These are phyloP conservation scores for Coenonympha arcania DNA, from an alignment of 2,888 invertebrate genomes.

Conservation along the genomic window DNA sequence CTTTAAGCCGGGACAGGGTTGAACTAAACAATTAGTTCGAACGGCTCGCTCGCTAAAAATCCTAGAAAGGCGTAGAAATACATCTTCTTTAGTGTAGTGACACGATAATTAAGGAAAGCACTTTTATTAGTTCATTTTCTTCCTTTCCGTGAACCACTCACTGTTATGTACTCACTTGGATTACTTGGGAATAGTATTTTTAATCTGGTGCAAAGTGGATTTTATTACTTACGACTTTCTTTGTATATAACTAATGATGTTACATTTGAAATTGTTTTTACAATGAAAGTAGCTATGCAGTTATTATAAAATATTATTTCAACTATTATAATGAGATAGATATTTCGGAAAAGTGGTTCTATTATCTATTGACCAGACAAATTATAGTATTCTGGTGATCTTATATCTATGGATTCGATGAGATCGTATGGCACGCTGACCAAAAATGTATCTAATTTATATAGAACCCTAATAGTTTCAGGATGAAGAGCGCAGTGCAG, in stretches of 20 bases:
- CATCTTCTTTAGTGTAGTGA: slow-evolving; percentile 23
- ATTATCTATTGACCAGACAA: no score
- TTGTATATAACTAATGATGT: background rate
- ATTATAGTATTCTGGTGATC: no score
- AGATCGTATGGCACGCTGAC: no score
- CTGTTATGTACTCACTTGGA: background rate
- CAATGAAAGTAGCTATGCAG: no score
- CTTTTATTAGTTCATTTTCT: slow-evolving; percentile 16
- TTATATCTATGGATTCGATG: no score
- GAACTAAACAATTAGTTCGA: slow-evolving; percentile 25
- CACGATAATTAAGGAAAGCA: slow-evolving; percentile 24
- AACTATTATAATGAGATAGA: no score
- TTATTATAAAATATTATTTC: no score
- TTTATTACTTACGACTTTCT: background rate
- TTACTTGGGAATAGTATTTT: background rate
- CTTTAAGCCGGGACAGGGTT: slow-evolving; percentile 11
- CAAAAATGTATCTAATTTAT: no score
- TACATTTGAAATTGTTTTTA: no score
- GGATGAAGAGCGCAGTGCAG: no score
- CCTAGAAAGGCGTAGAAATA: slow-evolving; percentile 23
- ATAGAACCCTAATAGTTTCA: no score
- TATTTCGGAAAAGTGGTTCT: no score
- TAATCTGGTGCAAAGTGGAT: background rate
- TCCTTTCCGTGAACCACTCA: background rate
- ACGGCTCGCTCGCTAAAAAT: slow-evolving; percentile 23